Evolutionary conservation across 2,113 vertebrate genomes (phyloP).

Genomic region (Phaethornis superciliosus): DNA sequence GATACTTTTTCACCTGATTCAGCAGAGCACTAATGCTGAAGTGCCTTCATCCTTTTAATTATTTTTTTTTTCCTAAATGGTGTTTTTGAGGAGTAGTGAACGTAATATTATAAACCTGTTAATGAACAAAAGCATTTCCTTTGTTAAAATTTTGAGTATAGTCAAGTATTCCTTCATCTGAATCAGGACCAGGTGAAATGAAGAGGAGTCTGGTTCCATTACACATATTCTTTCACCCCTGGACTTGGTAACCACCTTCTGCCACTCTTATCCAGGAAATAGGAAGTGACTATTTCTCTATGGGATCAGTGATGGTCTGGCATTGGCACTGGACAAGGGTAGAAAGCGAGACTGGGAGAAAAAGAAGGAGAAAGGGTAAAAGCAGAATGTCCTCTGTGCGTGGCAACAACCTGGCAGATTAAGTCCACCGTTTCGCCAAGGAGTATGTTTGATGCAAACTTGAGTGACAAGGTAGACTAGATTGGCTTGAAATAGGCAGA

Average conservation of each 20-base stretch:
- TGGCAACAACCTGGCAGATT: neutral
- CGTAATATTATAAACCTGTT: neutral
- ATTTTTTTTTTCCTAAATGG: neutral
- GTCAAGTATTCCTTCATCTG: neutral
- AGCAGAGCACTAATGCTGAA: neutral
- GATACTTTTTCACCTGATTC: neutral
- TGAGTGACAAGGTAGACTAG: neutral
- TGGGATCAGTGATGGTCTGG: neutral
- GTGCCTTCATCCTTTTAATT: neutral
- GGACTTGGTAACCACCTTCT: neutral
- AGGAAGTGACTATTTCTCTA: neutral
- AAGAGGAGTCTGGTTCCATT: neutral
- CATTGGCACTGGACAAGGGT: neutral
- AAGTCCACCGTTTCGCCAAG: neutral
- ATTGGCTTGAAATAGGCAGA: neutral
- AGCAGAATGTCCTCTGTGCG: neutral
- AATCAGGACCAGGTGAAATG: neutral
- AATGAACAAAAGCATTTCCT: neutral
- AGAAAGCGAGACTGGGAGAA: neutral
- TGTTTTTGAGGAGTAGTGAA: neutral
- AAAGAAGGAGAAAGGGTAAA: neutral
- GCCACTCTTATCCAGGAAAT: neutral
- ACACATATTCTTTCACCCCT: neutral
- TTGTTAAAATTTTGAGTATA: too few species aligned
- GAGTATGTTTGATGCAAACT: neutral